Evolutionary conservation across 2,113 vertebrate genomes (phyloP).

Genomic region (Siniperca chuatsi): DNA sequence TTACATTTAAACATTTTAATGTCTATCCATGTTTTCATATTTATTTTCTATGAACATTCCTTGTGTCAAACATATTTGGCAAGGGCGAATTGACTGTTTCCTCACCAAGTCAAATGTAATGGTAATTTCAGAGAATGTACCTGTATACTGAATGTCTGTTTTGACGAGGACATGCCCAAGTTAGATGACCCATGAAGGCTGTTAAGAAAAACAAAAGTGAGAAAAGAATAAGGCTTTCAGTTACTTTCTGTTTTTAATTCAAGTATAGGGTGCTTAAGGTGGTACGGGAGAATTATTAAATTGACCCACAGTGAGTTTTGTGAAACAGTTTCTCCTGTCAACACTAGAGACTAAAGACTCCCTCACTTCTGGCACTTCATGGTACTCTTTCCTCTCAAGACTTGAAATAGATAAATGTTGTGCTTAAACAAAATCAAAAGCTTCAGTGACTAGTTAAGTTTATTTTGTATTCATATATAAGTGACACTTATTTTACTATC

Average conservation of each 20-base stretch:
- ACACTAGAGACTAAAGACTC: slow-evolving; percentile 71
- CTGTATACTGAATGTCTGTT: slow-evolving; percentile 82
- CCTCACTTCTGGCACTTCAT: slow-evolving; percentile 81
- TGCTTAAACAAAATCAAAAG: slow-evolving; percentile 78
- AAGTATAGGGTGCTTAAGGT: slow-evolving; percentile 62
- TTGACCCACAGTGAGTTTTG: slow-evolving; percentile 65
- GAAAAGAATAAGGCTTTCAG: slow-evolving; percentile 42
- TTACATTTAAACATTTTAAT: slow-evolving; percentile 52
- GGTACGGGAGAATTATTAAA: slow-evolving; percentile 70
- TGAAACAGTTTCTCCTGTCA: slow-evolving; percentile 69
- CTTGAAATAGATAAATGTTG: slow-evolving; percentile 85
- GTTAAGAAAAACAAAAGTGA: slow-evolving; percentile 43
- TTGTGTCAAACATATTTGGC: slow-evolving; percentile 67
- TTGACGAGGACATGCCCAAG: slow-evolving; percentile 61
- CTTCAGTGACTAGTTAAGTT: slow-evolving; percentile 79
- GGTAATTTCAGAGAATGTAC: slow-evolving; percentile 83
- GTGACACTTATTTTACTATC: slow-evolving; percentile 79
- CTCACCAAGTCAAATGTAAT: slow-evolving; percentile 75
- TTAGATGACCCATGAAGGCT: slow-evolving; percentile 64
- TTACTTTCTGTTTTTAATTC: slow-evolving; percentile 59
- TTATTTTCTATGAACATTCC: slow-evolving; percentile 66
- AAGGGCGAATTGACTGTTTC: slow-evolving; percentile 77
- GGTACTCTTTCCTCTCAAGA: slow-evolving; percentile 88
- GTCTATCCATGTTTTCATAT: slow-evolving; percentile 60
- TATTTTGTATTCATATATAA: slow-evolving; percentile 78